Base-by-base conservation (phyloP, 2,113 vertebrate species). In the Illadopsis cleaveri region DNA sequence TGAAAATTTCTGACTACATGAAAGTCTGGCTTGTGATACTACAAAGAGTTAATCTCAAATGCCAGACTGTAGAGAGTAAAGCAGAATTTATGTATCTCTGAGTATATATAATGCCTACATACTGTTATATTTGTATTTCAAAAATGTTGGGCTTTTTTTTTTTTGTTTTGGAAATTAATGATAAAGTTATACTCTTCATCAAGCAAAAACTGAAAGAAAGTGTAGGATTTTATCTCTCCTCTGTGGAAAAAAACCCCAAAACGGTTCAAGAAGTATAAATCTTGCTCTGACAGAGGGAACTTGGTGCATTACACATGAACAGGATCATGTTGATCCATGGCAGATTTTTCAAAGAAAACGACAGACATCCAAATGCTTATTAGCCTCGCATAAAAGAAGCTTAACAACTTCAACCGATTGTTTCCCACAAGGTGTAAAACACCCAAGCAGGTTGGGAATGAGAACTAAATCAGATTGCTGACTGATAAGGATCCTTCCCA, bases 391-490 rank as follows among this genome's bases (percentile, higher is more conserved):
- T 80, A 83, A 90, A 93, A 88, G 81, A 70, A 83, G 84, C 71
- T 93, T 96, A 95, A 90, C 54, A 62, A 80, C 75, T 90, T 96
- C 85, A 90, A 94, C 62, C n/a, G 53, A 14, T 80, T 90, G 82
- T 94, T 96, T 91, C 85, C 70, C 87, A 92, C 77, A 95, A 86
- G 79, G 91, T 82, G 60, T 77, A 90, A 96, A 93, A 48, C 38
- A 83, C 64, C 47, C 42, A 54, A 38, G 91, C 45, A 86, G 54
- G 51, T 82, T 91, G 54, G 58, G 66, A 90, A 91, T 71, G 85
- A 85, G 94, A 86, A 54, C 33, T 96, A 85, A 96, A 93, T 93
- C 90, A 95, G 82, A 90, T 87, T 90, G 85, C 71, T 80, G 71
- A 40, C 71, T 82, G 85, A 90, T 95, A 94, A 96, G 82, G 82